phyloP scores from a whole-genome alignment of 64 coral and sea anemone genomes.

The Astreopora myriophthalma region DNA sequence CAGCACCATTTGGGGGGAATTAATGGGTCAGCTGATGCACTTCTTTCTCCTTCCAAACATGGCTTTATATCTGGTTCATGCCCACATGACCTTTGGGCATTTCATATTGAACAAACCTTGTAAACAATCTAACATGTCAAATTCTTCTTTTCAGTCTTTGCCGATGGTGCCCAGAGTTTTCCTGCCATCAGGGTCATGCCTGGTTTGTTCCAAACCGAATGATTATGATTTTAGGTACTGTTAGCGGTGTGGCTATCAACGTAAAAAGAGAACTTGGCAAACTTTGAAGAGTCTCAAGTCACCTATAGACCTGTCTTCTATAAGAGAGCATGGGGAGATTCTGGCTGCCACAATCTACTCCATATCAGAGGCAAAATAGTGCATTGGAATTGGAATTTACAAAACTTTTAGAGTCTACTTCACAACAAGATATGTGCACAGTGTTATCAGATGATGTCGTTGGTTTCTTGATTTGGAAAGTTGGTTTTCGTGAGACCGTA shows the following conservation, averaged over 20 bases:
- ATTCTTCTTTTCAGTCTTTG: neutral
- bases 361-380: conserved; percentile 1
- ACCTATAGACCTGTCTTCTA: neutral
- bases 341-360: neutral
- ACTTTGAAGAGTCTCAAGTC: neutral
- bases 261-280: neutral
- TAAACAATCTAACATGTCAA: neutral
- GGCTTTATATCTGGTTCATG: neutral
- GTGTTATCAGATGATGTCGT: conserved; percentile 1
- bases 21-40: neutral
- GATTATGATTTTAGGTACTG: neutral
- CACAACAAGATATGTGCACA: neutral
- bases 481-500: neutral
- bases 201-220: neutral
- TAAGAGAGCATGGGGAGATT: neutral
- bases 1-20: conserved; percentile 20
- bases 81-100: neutral
- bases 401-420: neutral
- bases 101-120: neutral
- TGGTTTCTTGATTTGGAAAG: conserved; percentile 9
- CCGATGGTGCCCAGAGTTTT: neutral
- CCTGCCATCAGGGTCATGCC: neutral
- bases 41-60: neutral
- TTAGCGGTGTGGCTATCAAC: neutral
- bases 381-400: neutral